phyloP scores from a whole-genome alignment of 2,113 vertebrate genomes.

The Oreochromis niloticus region DNA sequence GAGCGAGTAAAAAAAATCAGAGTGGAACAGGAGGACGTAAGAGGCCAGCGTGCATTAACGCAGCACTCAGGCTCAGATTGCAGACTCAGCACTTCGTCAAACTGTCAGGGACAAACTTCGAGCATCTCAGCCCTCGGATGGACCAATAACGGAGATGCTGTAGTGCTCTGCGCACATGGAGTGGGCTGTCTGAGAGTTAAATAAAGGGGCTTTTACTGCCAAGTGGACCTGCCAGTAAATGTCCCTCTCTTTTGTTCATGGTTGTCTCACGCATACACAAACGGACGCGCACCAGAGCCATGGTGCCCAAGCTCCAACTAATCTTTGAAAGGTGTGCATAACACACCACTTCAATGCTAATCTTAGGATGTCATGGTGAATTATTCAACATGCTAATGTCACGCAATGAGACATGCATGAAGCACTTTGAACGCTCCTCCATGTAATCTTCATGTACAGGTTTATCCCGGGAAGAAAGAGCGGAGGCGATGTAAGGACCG shows the following conservation, averaged over 20 bases:
- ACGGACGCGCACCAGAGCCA: neutral
- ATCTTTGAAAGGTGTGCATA: conserved; percentile 42
- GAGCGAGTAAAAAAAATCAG: conserved; percentile 11
- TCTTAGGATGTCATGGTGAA: conserved; percentile 24
- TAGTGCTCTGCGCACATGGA: neutral
- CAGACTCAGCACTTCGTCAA: conserved; percentile 59
- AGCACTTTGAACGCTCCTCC: neutral
- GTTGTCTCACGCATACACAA: neutral
- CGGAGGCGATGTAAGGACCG: neutral
- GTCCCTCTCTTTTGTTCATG: conserved; percentile 30
- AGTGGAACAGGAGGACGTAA: conserved; percentile 7
- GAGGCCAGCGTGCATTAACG: conserved; percentile 48
- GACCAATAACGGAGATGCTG: conserved; percentile 15
- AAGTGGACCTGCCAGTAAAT: conserved; percentile 11
- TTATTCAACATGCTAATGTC: conserved; percentile 56
- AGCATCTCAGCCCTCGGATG: conserved; percentile 35
- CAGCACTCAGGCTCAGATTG: conserved; percentile 65
- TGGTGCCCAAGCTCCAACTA: neutral
- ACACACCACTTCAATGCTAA: conserved; percentile 12
- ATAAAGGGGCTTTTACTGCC: conserved; percentile 58
- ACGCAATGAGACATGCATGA: conserved; percentile 37
- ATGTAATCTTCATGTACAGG: conserved; percentile 36
- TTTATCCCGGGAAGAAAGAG: neutral
- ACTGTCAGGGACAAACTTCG: conserved; percentile 61
- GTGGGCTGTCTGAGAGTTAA: conserved; percentile 29